phyloP scores from a whole-genome alignment of 2,888 invertebrate genomes.

The Willowsia nigromaculata region DNA sequence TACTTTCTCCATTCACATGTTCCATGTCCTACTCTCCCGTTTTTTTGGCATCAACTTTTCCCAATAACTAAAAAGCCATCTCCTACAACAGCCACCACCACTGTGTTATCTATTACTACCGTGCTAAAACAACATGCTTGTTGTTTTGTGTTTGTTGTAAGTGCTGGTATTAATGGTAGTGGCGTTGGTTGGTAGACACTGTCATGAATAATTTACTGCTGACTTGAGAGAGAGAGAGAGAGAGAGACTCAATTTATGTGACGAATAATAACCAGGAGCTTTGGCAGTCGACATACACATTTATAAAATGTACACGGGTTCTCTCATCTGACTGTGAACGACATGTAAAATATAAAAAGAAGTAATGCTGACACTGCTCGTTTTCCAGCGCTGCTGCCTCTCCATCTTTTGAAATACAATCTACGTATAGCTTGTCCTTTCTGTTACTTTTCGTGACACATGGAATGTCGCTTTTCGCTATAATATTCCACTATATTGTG shows the following conservation, averaged over 20 bases:
- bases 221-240: constrained; percentile 67
- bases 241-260: constrained; percentile 71
- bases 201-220: constrained; percentile 74
- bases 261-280: constrained; percentile 72
- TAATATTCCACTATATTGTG: background rate
- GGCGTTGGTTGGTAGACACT: constrained; percentile 59
- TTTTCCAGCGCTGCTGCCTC: constrained; percentile 10
- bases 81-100: background rate
- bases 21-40: background rate
- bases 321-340: constrained; percentile 6
- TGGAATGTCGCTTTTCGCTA: constrained; percentile 53
- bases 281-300: constrained; percentile 66
- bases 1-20: background rate
- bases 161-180: constrained; percentile 51
- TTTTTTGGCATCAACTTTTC: background rate
- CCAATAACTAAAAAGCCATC: constrained; percentile 23
- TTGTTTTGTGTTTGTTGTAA: constrained; percentile 14
- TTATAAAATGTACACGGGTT: constrained; percentile 56
- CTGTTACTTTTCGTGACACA: constrained; percentile 64
- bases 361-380: constrained; percentile 56
- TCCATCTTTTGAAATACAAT: background rate
- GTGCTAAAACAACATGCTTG: constrained; percentile 21
- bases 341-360: constrained; percentile 60
- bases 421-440: constrained; percentile 27
- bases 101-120: constrained; percentile 7